A percentile compares a stretch with the other conserved stretches of the same genome.
These are phyloP conservation scores for Machimus rusticus DNA, from an alignment of 2,888 invertebrate genomes.

Conservation along the genomic window DNA sequence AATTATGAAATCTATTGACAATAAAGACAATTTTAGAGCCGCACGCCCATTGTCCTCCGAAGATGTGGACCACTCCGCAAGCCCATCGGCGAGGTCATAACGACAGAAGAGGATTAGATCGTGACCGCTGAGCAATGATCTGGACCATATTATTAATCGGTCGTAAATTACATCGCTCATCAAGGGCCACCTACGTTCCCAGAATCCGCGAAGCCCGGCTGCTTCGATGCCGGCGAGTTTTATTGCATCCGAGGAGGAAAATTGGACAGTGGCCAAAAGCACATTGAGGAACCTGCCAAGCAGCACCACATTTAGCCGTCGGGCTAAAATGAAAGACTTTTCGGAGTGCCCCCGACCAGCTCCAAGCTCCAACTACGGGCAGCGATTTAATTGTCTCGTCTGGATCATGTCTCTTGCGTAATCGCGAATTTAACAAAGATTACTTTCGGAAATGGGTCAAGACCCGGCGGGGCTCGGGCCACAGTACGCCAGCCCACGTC, in stretches of 20 bases:
- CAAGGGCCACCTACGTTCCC: background rate
- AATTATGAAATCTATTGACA: background rate
- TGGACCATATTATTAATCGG: background rate
- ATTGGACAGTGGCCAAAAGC: background rate
- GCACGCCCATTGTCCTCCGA: background rate
- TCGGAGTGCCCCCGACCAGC: background rate
- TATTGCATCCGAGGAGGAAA: background rate
- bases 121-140: background rate
- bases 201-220: background rate
- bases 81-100: background rate
- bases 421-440: background rate
- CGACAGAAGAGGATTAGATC: background rate
- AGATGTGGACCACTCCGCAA: background rate
- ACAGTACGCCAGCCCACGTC: background rate
- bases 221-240: background rate
- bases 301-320: background rate
- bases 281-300: background rate
- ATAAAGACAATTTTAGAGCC: background rate
- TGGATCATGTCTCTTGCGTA: slow-evolving; percentile 16
- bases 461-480: background rate
- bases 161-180: background rate
- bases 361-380: background rate
- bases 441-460: slow-evolving; percentile 7
- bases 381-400: slow-evolving; percentile 17
- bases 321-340: background rate